Evolutionary conservation across 2,113 vertebrate genomes (phyloP).

Genomic region (Chaetura pelagica): DNA sequence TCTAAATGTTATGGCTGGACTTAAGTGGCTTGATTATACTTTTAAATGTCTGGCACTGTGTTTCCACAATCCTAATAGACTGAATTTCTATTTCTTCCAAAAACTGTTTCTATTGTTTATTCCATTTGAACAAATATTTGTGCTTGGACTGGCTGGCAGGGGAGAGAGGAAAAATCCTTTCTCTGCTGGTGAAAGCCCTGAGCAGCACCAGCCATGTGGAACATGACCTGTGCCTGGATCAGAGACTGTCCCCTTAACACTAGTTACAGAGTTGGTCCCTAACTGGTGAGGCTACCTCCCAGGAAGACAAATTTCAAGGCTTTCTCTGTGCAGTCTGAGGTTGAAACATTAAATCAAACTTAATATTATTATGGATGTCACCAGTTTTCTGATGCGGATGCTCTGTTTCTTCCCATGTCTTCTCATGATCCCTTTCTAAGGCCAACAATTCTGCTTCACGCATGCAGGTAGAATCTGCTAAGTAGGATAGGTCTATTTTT

Average conservation of each 20-base stretch:
- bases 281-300: background rate
- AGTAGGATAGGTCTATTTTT: background rate
- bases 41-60: slow-evolving; percentile 8
- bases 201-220: background rate
- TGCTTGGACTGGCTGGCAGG: background rate
- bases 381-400: background rate
- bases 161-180: background rate
- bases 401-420: background rate
- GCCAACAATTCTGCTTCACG: background rate
- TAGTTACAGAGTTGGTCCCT: background rate
- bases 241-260: background rate
- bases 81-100: slow-evolving; percentile 1
- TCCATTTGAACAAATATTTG: slow-evolving; percentile 28
- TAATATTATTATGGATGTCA: background rate
- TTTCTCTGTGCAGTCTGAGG: background rate
- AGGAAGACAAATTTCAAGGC: background rate
- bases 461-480: accelerated
- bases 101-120: slow-evolving; percentile 16
- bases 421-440: background rate
- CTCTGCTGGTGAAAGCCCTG: background rate
- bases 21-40: slow-evolving; percentile 46
- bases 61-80: slow-evolving; percentile 13
- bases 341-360: background rate
- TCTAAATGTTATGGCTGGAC: slow-evolving; percentile 54
- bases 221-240: accelerated